Evolutionary conservation across 2,113 vertebrate species (phyloP), one percentile per base, ranked within the genome.

Genomic region (Pomatorhinus ruficollis): DNA sequence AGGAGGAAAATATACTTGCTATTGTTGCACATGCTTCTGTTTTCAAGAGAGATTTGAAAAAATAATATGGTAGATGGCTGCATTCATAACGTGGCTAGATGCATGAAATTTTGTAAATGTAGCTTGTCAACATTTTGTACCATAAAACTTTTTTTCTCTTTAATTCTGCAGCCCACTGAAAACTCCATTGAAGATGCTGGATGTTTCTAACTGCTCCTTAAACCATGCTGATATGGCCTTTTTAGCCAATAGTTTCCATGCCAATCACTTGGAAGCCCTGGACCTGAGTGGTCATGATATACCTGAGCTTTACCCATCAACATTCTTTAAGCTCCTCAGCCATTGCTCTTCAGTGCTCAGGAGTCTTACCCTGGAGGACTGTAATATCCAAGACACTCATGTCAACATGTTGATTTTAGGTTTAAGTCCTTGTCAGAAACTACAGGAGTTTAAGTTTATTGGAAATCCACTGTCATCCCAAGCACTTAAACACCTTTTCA

Each of bases 211-310:
- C 97, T 99, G 99, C 80, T 95, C 94, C 61, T 95, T 99, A 95
- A 99, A 97, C 87, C 97, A 98, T 5, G 87, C 97, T 21, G 99
- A 99, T 95, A 99, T 99, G 99, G 98, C 98, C 8, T 99, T 99
- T 96, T 94, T 99, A 96, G 98, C 99, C 60, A 99, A 98, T 85
- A 99, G 99, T 78, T 92, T 98, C 49, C 99, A 99, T 40, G 98
- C 99, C 1, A 96, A 98, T 47, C 93, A 98, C 84, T 94, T 99
- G 75, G 98, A 99, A 92, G 95, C 83, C 54, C 97, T 99, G 92
- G 99, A 99, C 90, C 93, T 99, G 75, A 99, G 99, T 8, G 99
- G 99, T 40, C 99, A 99, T 3, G 77, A 98, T 70, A 95, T 99
- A 65, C 81, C 97, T 22, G 88, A 94, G 22, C 70, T 98, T 49